phyloP scores from a whole-genome alignment of 2,113 vertebrate species.

The Heterochromis multidens region DNA sequence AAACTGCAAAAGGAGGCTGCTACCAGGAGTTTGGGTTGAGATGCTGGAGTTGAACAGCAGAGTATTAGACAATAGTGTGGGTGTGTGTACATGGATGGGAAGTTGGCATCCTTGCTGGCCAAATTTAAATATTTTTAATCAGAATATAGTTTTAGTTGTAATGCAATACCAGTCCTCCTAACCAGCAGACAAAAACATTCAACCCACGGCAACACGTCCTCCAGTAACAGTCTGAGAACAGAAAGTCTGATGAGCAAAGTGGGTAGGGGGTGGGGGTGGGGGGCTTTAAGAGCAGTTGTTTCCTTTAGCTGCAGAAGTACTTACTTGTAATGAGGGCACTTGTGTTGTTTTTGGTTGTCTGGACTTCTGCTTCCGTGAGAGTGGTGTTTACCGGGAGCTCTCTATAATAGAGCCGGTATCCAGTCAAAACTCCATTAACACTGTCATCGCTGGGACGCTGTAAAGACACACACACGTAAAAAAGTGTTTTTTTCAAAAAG shows the following conservation, averaged over 20 bases:
- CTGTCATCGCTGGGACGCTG: constrained; percentile 84
- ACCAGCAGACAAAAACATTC: neutral
- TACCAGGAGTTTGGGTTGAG: neutral
- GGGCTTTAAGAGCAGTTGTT: neutral
- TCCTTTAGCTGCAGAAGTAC: neutral
- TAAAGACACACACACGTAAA: constrained; percentile 6
- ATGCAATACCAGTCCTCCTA: neutral
- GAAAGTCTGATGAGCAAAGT: neutral
- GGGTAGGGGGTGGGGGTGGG: neutral
- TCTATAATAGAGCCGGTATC: constrained; percentile 91
- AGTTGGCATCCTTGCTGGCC: neutral
- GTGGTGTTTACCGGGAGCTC: constrained; percentile 81
- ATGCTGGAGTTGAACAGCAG: neutral
- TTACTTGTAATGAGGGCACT: constrained; percentile 56
- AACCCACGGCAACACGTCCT: neutral
- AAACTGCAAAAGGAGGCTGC: neutral
- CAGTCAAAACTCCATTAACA: constrained; percentile 86
- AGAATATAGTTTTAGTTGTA: neutral
- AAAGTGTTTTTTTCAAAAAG: neutral
- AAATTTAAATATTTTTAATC: neutral
- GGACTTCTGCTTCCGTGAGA: constrained; percentile 42
- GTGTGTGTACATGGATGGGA: neutral
- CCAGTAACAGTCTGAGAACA: neutral
- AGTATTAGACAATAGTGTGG: neutral
- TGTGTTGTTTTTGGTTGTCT: constrained; percentile 70